Percentiles rank a stretch among this genome's conserved stretches.
Conservation (phyloP, 2,797 vertebrate genomes). For the Odontamblyopus rebecca region DNA sequence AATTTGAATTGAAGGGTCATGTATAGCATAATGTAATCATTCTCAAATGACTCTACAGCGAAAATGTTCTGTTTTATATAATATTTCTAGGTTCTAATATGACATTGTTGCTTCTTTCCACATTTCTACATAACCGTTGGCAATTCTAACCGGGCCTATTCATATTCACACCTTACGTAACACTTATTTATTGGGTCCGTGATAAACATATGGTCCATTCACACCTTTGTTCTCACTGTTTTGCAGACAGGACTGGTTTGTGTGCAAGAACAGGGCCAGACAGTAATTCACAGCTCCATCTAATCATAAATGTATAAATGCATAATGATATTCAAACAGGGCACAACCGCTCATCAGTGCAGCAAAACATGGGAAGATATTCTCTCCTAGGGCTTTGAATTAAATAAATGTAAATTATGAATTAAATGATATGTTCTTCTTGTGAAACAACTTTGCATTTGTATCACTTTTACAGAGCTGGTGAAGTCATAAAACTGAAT, state of each 20-base stretch:
- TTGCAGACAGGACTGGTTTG: neutral
- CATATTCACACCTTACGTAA: neutral
- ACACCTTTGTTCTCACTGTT: too few relatives aligned
- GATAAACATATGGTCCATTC: too few relatives aligned
- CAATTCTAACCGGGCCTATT: neutral
- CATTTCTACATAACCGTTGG: neutral
- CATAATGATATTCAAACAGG: slow-evolving; percentile 22
- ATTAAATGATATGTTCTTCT: too few relatives aligned
- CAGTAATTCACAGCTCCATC: slow-evolving; percentile 8
- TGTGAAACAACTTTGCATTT: too few relatives aligned
- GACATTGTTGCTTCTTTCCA: neutral
- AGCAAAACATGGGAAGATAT: neutral
- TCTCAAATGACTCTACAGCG: too few relatives aligned
- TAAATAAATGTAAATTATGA: too few relatives aligned
- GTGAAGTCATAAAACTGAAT: too few relatives aligned
- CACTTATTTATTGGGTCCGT: neutral
- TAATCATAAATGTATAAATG: slow-evolving; percentile 15
- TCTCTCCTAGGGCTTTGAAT: neutral
- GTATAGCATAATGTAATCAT: too few relatives aligned
- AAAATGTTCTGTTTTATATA: neutral
- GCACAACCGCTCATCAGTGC: neutral
- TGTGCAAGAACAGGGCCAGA: neutral
- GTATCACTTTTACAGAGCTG: too few relatives aligned
- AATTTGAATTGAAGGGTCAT: too few relatives aligned
- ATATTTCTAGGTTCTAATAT: neutral